Evolutionary conservation across 2,113 vertebrate species (phyloP), one percentile per base, ranked within the genome.

Genomic region (Anas platyrhynchos): DNA sequence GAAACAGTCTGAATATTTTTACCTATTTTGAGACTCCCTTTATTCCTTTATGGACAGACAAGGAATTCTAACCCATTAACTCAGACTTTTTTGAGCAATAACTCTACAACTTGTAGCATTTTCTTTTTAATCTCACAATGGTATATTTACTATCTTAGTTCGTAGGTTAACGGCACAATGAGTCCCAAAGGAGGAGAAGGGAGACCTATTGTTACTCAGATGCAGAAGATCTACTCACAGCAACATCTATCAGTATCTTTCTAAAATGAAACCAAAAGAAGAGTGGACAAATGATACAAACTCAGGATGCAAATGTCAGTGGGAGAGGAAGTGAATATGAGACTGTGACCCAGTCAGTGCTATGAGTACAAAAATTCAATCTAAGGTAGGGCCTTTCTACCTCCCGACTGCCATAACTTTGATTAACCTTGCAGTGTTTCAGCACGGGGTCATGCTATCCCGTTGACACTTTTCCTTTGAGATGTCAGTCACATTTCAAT

Each of bases 401-500:
- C 84, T 94, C 80, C 69, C 48, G 50, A 87, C 93, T 97, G 97
- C 96, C 96, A 91, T 97, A 97, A 98, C 94, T 98, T 98, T 98
- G 97, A 98, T 98, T 98, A 98, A 98, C 96, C 95, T 98, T 94
- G 94, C 97, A 97, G 90, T 98, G 97, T 97, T 98, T 97, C 96
- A 98, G 97, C 91, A 96, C 61, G 62, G 93, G 97, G 97, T 98
- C 98, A 93, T 86, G 87, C 88, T 96, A 96, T 95, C 80, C 91
- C 5, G 77, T 96, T 98, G 98, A 98, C 94, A 97, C 78, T 78
- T 76, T 96, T 96, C 96, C 96, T 98, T 97, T 98, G 95, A 98
- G 93, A 94, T 98, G 98, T 98, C 98, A 98, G 98, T 97, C 98
- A 98, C 97, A 98, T 98, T 98, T 98, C 98, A 98, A 98, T 98